Evolutionary conservation across 1,140 invertebrate species (phyloP), one percentile per base, ranked within the genome.

Genomic region (Zaprionus gabonicus): DNA sequence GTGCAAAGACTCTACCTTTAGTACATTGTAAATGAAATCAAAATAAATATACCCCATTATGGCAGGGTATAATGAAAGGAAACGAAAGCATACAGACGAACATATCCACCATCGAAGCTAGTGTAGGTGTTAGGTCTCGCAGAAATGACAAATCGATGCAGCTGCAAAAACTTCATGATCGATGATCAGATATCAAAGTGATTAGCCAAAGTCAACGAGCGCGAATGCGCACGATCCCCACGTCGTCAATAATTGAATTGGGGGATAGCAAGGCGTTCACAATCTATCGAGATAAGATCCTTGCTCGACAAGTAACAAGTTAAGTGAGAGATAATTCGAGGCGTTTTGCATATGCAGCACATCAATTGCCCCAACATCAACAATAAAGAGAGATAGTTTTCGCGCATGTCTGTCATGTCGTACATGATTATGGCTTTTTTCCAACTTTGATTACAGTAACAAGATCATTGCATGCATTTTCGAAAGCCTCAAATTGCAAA

Each of bases 381-480:
- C 53, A 49, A 73, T 41, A 55, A 67, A 51, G 58, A 41, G 58
- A 71, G 58, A 49, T 79, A 56, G 68, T 66, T 59, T 58, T 64
- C 67, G 58, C 62, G 9, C 46, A 65, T 44, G 80, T 73, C 46
- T 51, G 41, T 76, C 67, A 67, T 84, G 51, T 77, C 56, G 64
- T 72, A 82, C 73, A 73, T 77, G 80, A 84, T 77, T 87, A 86
- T 86, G 49, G 67, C 56, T 79, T 80, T 80, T 87, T 71, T 63
- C 80, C 76, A 88, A 84, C 56, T 87, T 83, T 87, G 84, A 88
- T 90, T 81, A 79, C 69, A 41, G 59, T 71, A 84, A 81, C 84
- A 84, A 88, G 84, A 88, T 88, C 75, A 90, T 88, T 46, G 41
- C 81, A 88, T 84, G 85, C 81, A 81, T 90, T 84, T 90, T 73